Percentiles rank a stretch among this genome's conserved stretches.
phyloP scores from a whole-genome alignment of 2,113 vertebrate species.

The Cyanistes caeruleus region DNA sequence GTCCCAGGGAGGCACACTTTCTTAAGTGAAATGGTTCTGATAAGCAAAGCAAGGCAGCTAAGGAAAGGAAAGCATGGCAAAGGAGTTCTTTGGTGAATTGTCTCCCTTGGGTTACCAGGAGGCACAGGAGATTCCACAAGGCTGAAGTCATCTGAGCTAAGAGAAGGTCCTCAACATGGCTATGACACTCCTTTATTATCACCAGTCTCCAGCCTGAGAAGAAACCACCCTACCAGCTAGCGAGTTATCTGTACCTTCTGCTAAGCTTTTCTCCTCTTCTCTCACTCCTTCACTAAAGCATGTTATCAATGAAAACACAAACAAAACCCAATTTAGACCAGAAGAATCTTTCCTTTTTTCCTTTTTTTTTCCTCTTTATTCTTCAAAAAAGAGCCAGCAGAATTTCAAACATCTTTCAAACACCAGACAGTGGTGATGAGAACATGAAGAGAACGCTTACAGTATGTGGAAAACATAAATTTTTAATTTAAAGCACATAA shows the following conservation, averaged over 20 bases:
- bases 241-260: not conserved
- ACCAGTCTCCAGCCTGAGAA: not conserved
- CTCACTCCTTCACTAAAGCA: not conserved
- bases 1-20: constrained; percentile 9
- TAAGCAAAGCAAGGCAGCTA: not conserved
- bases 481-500: constrained; percentile 31
- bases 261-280: constrained; percentile 14
- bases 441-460: constrained; percentile 7
- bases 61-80: not conserved
- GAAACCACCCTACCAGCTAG: not conserved
- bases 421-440: not conserved
- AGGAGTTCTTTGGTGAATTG: not conserved
- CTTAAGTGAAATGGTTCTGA: not conserved
- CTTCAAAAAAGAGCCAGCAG: not conserved
- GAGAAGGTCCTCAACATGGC: not conserved
- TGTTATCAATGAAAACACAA: not conserved
- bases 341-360: not conserved
- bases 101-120: not conserved
- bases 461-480: not conserved
- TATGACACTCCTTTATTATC: constrained; percentile 15
- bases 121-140: constrained; percentile 18
- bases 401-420: not conserved
- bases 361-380: not conserved
- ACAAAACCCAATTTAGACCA: constrained; percentile 12
- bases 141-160: constrained; percentile 50